Evolutionary conservation across 2,888 invertebrate genomes (phyloP).

Genomic region (Rotaria magnacalcarata): DNA sequence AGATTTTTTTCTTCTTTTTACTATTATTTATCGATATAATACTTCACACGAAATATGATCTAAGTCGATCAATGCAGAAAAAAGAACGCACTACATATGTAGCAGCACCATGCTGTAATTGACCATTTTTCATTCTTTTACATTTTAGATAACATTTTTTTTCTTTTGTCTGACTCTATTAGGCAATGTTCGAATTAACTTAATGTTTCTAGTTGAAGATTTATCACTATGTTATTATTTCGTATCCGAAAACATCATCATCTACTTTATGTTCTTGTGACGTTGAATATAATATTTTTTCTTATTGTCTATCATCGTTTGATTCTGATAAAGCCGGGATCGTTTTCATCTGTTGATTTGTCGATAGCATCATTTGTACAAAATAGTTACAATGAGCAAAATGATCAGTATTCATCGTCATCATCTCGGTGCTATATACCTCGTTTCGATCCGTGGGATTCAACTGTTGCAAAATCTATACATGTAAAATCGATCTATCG

Average conservation of each 20-base stretch:
- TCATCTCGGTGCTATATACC: slow-evolving; percentile 31
- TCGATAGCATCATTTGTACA: neutral
- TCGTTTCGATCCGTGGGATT: slow-evolving; percentile 40
- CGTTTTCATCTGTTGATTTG: neutral
- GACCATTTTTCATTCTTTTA: neutral
- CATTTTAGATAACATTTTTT: too few relatives aligned
- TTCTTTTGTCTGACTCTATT: too few relatives aligned
- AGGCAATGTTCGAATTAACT: neutral
- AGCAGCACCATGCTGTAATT: neutral
- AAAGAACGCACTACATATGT: neutral
- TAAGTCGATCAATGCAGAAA: neutral
- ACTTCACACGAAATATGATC: neutral
- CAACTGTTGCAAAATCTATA: slow-evolving; percentile 31
- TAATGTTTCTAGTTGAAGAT: neutral
- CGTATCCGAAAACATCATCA: neutral
- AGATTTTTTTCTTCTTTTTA: neutral
- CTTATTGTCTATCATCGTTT: slow-evolving; percentile 21
- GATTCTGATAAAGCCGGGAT: neutral
- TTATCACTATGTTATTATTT: neutral
- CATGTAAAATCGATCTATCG: slow-evolving; percentile 23
- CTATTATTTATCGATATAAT: neutral
- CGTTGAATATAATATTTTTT: neutral
- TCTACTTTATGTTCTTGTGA: neutral
- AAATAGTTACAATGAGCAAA: neutral
- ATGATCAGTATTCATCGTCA: neutral